Evolutionary conservation across 2,113 vertebrate genomes (phyloP), one percentile per base, ranked within the genome.

Genomic region (Pluvialis apricaria): DNA sequence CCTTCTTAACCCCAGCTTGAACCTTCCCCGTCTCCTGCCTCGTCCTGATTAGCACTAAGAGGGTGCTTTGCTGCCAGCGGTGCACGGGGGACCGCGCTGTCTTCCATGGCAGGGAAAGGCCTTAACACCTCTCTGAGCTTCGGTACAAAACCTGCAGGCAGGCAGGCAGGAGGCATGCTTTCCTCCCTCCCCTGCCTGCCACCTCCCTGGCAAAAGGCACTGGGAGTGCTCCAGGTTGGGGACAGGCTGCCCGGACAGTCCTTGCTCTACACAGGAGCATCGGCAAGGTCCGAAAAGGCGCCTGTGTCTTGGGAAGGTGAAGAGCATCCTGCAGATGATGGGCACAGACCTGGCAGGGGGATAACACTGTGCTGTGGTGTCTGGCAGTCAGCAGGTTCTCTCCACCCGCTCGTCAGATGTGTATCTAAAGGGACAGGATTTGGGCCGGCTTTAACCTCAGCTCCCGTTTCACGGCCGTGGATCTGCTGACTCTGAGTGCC

Each of bases 1-100:
- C 78, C 44, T 62, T 69, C 94, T 92, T 97, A 94, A 95, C 78
- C 79, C 90, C 88, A 61, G 93, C 60, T 92, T 97, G 97, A 97
- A 91, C 96, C 95, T 64, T 92, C 84, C 86, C 88, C 2, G 13
- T 85, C 82, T 96, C 93, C 90, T 22, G 60, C 95, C 95, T 96
- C 10, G 45, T 91, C 92, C 94, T 84, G 92, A 95, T 97, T 96
- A 97, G 77, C 20, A 2, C 54, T n/a, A 22, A 96, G 89, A 94
- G 31, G 36, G 28, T 77, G 69, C 86, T 57, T 44, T 70, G 81
- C 66, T 73, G 47, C 40, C 2, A 3, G 61, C 10, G 5, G 81
- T 8, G 10, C 10, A 54, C 5, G 8, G 49, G 61, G 20, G 49
- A 25, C 28, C 1, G 2, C 1, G 0, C 26, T 31, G 61, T 6